A percentile compares a stretch with the other conserved stretches of the same genome.
Evolutionary conservation across 64 coral and sea anemone species (phyloP).

Genomic region (Porites australiensis): DNA sequence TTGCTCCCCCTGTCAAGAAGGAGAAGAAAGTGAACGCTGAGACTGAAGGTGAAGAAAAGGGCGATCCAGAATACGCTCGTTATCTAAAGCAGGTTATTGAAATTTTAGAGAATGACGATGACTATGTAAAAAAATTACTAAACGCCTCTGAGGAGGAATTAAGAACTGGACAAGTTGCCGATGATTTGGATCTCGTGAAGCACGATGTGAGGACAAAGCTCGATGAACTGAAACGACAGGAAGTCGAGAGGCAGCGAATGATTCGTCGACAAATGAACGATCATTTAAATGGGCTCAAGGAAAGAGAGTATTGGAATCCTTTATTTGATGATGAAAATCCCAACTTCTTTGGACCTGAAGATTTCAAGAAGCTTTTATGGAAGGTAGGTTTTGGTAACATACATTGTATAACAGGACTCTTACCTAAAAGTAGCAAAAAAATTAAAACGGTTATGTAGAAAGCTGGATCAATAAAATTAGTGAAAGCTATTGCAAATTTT

Average conservation of each 20-base stretch:
- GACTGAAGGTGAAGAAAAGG: conserved; percentile 30
- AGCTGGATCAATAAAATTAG: not conserved
- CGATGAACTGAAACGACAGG: conserved; percentile 95
- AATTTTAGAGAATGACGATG: conserved; percentile 98
- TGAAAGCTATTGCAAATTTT: not conserved
- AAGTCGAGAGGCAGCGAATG: conserved; percentile 89
- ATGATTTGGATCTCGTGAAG: conserved; percentile 96
- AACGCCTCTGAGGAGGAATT: conserved; percentile 95
- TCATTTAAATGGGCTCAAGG: conserved; percentile 87
- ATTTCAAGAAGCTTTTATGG: conserved; percentile 88
- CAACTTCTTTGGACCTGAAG: conserved; percentile 93
- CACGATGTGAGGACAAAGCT: conserved; percentile 92
- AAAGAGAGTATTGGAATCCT: conserved; percentile 96
- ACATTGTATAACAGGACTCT: not conserved
- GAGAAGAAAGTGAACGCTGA: conserved; percentile 25
- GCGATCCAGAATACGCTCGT: conserved; percentile 93
- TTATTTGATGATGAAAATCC: conserved; percentile 99
- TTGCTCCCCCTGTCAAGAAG: conserved; percentile 85
- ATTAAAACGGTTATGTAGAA: not conserved
- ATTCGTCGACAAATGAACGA: conserved; percentile 95
- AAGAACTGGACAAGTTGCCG: conserved; percentile 84
- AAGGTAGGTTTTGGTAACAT: conserved; percentile 70
- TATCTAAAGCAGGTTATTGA: conserved; percentile 98
- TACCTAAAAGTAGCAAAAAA: not conserved
- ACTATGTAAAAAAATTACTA: conserved; percentile 91